phyloP scores from a whole-genome alignment of 35 echinoderm and acorn worm species.

The Ophiothrix spiculata region DNA sequence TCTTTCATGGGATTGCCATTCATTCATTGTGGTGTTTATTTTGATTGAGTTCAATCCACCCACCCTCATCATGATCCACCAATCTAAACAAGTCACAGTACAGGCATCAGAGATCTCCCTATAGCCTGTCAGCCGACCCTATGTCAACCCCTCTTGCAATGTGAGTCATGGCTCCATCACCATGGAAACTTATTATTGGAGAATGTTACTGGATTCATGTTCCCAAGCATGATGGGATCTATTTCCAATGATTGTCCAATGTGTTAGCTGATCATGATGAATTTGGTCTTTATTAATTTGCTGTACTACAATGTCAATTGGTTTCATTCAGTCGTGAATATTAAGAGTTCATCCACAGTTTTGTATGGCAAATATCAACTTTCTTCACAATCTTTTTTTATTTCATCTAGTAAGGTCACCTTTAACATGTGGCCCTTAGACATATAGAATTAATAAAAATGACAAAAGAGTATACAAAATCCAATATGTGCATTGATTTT shows the following conservation, averaged over 20 bases:
- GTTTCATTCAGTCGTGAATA: background rate
- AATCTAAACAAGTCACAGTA: background rate
- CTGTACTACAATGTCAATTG: background rate
- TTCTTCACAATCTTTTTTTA: background rate
- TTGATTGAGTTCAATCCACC: background rate
- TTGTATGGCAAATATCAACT: background rate
- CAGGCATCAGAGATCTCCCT: no score
- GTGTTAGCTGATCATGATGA: background rate
- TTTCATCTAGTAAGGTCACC: background rate
- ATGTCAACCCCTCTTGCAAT: background rate
- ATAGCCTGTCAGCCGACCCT: background rate
- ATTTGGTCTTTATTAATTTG: background rate
- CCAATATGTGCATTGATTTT: no score
- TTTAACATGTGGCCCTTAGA: background rate
- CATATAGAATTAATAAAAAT: background rate
- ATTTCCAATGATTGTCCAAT: background rate
- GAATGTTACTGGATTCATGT: conserved; percentile 1
- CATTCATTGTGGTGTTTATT: no score
- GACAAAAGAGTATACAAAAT: no score
- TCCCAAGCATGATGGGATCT: background rate
- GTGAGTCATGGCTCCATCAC: conserved; percentile 4
- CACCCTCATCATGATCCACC: background rate
- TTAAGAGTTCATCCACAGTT: background rate
- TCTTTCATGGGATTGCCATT: no score
- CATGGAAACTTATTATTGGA: background rate